phyloP scores from a whole-genome alignment of 1,140 invertebrate species.

The Drosophila auraria region DNA sequence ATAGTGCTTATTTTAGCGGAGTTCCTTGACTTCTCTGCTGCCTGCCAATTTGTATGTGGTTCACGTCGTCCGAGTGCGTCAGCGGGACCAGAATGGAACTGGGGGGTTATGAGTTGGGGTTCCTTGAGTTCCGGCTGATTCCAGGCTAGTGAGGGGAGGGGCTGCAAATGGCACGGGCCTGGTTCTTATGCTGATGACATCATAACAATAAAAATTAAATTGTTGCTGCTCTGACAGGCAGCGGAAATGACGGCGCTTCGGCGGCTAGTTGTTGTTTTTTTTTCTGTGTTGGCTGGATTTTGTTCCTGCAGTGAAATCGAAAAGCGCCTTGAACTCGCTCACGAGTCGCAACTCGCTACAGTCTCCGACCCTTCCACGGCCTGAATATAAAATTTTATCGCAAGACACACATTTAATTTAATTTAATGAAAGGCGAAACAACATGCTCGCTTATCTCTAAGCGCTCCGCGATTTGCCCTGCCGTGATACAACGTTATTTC shows the following conservation, averaged over 20 bases:
- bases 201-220: slow-evolving; percentile 69
- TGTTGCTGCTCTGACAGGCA: slow-evolving; percentile 58
- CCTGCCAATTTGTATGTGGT: slow-evolving; percentile 51
- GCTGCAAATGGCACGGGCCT: slow-evolving; percentile 42
- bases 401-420: slow-evolving; percentile 64
- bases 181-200: slow-evolving; percentile 66
- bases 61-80: slow-evolving; percentile 47
- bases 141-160: neutral
- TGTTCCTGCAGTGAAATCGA: slow-evolving; percentile 49
- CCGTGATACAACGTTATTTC: slow-evolving; percentile 36
- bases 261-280: slow-evolving; percentile 36
- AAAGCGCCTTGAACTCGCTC: slow-evolving; percentile 51
- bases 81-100: slow-evolving; percentile 19
- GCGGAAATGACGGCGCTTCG: slow-evolving; percentile 58
- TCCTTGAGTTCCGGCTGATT: neutral
- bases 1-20: slow-evolving; percentile 32
- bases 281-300: slow-evolving; percentile 18
- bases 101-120: neutral
- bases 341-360: slow-evolving; percentile 6
- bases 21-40: neutral
- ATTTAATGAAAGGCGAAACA: slow-evolving; percentile 56
- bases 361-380: neutral
- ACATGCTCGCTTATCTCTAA: slow-evolving; percentile 62
- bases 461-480: slow-evolving; percentile 42
- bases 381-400: slow-evolving; percentile 61